Percentiles rank a stretch among this genome's conserved stretches.
Conservation (phyloP, 1,140 invertebrate species). For the Radopholus similis region DNA sequence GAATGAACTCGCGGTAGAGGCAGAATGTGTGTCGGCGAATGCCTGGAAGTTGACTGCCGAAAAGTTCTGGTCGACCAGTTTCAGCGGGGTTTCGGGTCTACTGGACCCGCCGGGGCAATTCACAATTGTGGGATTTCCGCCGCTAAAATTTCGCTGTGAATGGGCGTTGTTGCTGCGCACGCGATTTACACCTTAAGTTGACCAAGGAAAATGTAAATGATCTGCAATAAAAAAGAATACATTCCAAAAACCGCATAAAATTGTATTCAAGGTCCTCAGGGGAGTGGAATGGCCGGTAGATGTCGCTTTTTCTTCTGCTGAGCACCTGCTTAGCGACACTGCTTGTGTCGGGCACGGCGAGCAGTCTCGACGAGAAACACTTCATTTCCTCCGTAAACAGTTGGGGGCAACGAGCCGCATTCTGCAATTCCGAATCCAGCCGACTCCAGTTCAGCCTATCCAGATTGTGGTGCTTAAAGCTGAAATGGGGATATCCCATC, state of each 20-base stretch:
- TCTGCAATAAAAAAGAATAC: not conserved
- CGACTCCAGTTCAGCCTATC: conserved; percentile 53
- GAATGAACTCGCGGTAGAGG: not conserved
- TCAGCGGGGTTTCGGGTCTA: conserved; percentile 14
- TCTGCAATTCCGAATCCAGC: conserved; percentile 38
- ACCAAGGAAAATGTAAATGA: not conserved
- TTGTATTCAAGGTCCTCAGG: conserved; percentile 30
- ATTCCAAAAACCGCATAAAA: conserved; percentile 43
- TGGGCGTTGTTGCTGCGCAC: conserved; percentile 15
- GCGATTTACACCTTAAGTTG: not conserved
- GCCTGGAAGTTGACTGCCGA: not conserved
- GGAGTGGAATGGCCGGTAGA: conserved; percentile 20
- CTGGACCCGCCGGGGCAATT: not conserved
- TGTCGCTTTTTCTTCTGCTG: conserved; percentile 19
- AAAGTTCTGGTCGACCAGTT: not conserved
- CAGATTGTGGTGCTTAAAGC: conserved; percentile 50
- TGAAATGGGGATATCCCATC: conserved; percentile 19
- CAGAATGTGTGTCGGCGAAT: not conserved
- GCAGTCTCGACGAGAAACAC: conserved; percentile 49
- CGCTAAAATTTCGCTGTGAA: conserved; percentile 9
- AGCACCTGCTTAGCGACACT: conserved; percentile 29
- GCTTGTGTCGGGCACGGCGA: conserved; percentile 37
- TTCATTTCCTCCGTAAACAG: conserved; percentile 49
- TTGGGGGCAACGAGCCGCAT: conserved; percentile 10
- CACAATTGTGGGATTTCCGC: not conserved